Evolutionary conservation across 2,797 vertebrate species (phyloP).

Genomic region (Ambastaia sidthimunki): DNA sequence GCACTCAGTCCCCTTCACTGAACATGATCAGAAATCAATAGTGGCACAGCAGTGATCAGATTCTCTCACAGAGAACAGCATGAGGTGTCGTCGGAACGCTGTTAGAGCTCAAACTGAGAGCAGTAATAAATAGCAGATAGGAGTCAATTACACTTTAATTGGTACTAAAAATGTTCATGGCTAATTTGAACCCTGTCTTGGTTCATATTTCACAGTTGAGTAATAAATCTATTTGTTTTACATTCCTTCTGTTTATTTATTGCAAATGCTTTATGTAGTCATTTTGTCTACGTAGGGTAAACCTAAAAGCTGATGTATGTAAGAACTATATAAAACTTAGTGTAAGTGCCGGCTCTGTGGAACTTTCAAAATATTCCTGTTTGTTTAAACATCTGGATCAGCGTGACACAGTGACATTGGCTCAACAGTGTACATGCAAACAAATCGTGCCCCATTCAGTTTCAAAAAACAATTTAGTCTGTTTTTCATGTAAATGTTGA

Average conservation of each 20-base stretch:
- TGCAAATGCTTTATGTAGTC: no score
- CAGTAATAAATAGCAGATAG: background rate
- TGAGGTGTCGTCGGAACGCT: background rate
- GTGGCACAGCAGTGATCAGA: background rate
- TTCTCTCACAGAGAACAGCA: background rate
- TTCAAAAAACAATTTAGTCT: no score
- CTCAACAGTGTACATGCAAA: no score
- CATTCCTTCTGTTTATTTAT: no score
- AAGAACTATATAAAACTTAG: no score
- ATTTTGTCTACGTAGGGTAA: no score
- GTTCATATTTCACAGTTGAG: background rate
- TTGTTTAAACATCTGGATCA: background rate
- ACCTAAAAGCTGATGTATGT: no score
- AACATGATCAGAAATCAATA: conserved; percentile 27
- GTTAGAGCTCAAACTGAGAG: background rate
- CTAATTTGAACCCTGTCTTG: no score
- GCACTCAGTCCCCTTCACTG: conserved; percentile 4
- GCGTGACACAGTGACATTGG: background rate
- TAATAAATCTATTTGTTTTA: no score
- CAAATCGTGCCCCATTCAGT: no score
- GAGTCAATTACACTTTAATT: conserved; percentile 7
- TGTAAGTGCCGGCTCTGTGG: no score
- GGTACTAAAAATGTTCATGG: background rate
- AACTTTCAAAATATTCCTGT: background rate
- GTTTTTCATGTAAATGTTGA: background rate